phyloP scores from a whole-genome alignment of 1,140 invertebrate genomes.

The Halesus radiatus region DNA sequence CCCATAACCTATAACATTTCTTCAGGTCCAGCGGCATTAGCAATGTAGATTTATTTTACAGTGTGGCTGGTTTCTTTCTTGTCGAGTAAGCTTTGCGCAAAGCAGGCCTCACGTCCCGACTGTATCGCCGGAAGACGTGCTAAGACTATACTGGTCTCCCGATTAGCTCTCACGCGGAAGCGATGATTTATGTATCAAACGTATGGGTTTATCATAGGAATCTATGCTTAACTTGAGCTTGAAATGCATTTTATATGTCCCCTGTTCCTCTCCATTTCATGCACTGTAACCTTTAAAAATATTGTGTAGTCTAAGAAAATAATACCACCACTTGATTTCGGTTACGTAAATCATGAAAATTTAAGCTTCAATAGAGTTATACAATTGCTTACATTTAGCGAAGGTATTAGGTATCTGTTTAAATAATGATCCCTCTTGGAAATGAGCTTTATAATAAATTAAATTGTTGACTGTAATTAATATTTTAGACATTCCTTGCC shows the following conservation, averaged over 20 bases:
- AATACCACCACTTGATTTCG: no score
- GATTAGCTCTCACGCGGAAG: slow-evolving; percentile 12
- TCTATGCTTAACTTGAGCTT: background rate
- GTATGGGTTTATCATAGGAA: slow-evolving; percentile 17
- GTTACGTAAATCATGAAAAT: no score
- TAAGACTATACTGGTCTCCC: background rate
- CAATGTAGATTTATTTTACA: background rate
- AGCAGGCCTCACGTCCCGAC: background rate
- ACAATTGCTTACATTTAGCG: no score
- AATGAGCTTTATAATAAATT: no score
- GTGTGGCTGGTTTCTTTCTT: background rate
- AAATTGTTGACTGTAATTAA: no score
- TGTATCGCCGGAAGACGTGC: slow-evolving; percentile 6
- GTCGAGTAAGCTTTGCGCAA: background rate
- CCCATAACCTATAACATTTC: background rate
- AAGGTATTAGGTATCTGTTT: no score
- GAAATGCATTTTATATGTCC: background rate
- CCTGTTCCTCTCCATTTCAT: no score
- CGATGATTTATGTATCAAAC: slow-evolving; percentile 6
- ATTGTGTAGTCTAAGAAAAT: no score
- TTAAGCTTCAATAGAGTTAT: no score
- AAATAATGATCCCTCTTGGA: no score
- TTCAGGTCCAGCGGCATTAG: background rate
- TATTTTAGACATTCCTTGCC: no score
- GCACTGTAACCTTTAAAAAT: no score